Base-by-base conservation (phyloP, 2,888 invertebrate species). In the Sussaba pulchella region DNA sequence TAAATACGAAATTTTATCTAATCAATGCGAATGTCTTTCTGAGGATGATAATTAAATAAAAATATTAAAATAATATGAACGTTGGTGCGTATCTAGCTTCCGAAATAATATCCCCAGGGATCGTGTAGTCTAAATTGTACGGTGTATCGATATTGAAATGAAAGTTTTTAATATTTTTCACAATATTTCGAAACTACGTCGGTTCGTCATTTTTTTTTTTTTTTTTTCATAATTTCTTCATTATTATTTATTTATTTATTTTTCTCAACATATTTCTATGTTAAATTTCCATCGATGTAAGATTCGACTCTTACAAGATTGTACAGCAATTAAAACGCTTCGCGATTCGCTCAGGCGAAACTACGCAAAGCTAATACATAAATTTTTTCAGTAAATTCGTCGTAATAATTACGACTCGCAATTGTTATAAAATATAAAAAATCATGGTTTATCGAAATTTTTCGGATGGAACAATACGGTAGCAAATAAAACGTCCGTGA, bases 151-250 rank as follows among this genome's bases (percentile, higher is more conserved):
- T 89, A 87, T 84, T 86, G 86, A 87, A 87, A 88, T 87, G 87
- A 88, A 50, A 88, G 86, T 89, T 89, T 87, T 88, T 87, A 89
- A 89, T 88, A 87, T 89, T 89, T 89, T 89, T 85, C 54, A 75
- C 76, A 87, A 84, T 82, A 83, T 45, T 66, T 43, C 17, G 50
- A 74, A 77, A 78, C 52, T 59, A 52, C 70, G 63, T 75, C 6
- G 2, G 31, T 31, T 31, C 31, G 6, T 31, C 6, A 2, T 71
- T 45, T 69, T 74, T 54, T 70, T 59, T 52, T 64, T 83, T 82
- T 86, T 31, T 5, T 31, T 31, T n/a, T n/a, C n/a, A n/a, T n/a
- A n/a, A n/a, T n/a, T n/a, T n/a, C n/a, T n/a, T n/a, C n/a, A 31
- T 31, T 31, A 31, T 31, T 31, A 31, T 31, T 71, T 39, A 63